Evolutionary conservation across 2,797 vertebrate genomes (phyloP).

Genomic region (Catostomus latipinnis): DNA sequence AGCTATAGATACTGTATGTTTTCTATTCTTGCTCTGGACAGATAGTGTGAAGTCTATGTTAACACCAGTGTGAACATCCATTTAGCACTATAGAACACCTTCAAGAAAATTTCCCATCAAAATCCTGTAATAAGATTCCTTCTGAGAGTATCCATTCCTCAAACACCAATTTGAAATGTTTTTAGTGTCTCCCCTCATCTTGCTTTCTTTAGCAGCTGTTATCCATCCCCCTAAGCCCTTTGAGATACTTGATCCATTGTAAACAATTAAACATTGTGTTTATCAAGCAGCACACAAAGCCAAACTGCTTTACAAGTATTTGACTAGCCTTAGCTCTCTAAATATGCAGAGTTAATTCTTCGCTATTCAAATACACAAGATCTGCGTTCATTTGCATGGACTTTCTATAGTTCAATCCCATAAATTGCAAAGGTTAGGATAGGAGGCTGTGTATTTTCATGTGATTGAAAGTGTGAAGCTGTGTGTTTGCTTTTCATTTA

Average conservation of each 20-base stretch:
- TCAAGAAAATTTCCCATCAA: slow-evolving; percentile 17
- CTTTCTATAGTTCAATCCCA: background rate
- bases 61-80: too few relatives aligned
- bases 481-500: slow-evolving; percentile 21
- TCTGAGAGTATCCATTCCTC: slow-evolving; percentile 7
- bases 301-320: slow-evolving; percentile 27
- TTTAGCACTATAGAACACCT: background rate
- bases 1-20: too few relatives aligned
- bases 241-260: slow-evolving; percentile 35
- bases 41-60: too few relatives aligned
- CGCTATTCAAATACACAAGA: slow-evolving; percentile 26
- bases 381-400: slow-evolving; percentile 2
- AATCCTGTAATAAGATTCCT: slow-evolving; percentile 12
- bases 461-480: background rate
- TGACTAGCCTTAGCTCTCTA: slow-evolving; percentile 12
- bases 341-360: slow-evolving; percentile 33
- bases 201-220: slow-evolving; percentile 50
- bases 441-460: background rate
- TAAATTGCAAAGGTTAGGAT: background rate
- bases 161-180: slow-evolving; percentile 36
- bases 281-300: slow-evolving; percentile 17
- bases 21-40: too few relatives aligned
- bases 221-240: slow-evolving; percentile 36
- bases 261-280: slow-evolving; percentile 39
- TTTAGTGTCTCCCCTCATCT: slow-evolving; percentile 44